phyloP scores from a whole-genome alignment of 2,888 invertebrate genomes.

The Spilarctia lutea region DNA sequence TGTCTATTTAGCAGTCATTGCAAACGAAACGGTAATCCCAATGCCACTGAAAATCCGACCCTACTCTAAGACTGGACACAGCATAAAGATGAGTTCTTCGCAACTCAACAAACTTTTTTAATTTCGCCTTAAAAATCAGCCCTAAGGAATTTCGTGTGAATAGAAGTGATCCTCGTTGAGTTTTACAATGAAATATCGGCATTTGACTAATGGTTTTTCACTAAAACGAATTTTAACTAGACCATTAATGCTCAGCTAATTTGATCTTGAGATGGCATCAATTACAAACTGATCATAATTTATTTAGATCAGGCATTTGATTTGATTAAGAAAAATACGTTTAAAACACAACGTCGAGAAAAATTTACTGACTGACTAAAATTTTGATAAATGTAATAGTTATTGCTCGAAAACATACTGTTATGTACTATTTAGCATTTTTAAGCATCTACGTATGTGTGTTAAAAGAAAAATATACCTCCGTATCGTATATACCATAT shows the following conservation, averaged over 20 bases:
- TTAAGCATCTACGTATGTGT: background rate
- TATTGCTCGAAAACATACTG: too few relatives aligned
- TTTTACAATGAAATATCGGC: slow-evolving; percentile 76
- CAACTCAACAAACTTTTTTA: slow-evolving; percentile 75
- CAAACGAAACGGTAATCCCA: background rate
- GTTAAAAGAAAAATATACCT: too few relatives aligned
- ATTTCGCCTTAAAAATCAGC: slow-evolving; percentile 73
- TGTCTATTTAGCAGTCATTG: background rate
- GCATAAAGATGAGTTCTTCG: slow-evolving; percentile 50
- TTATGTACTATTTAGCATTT: too few relatives aligned
- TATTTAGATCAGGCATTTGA: background rate
- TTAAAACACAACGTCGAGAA: background rate
- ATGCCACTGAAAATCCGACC: slow-evolving; percentile 1
- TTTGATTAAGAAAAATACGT: background rate
- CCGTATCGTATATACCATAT: too few relatives aligned
- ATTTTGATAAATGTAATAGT: background rate
- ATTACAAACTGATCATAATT: slow-evolving; percentile 2
- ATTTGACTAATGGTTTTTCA: slow-evolving; percentile 66
- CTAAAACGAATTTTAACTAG: slow-evolving; percentile 47
- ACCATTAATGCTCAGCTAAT: slow-evolving; percentile 31
- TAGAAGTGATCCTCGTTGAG: slow-evolving; percentile 61
- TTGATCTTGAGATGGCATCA: slow-evolving; percentile 6
- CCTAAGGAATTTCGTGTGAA: slow-evolving; percentile 52
- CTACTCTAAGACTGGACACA: slow-evolving; percentile 49
- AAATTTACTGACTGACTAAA: too few relatives aligned